Evolutionary conservation across 2,797 vertebrate species (phyloP).

Genomic region (Acanthopagrus latus): DNA sequence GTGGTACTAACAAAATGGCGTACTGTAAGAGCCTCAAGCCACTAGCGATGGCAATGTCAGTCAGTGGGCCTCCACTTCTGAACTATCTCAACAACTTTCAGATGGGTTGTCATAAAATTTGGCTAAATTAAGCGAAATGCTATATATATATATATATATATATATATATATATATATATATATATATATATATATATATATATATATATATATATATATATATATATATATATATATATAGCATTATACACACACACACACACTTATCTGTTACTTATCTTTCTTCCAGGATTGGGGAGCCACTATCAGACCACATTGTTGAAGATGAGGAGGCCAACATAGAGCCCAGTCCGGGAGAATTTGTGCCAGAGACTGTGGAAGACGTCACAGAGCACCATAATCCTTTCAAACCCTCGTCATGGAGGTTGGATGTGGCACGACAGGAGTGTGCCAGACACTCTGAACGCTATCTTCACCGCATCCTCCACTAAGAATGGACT

Average conservation of each 20-base stretch:
- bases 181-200: no score
- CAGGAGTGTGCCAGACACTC: slow-evolving; percentile 66
- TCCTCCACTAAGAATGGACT: slow-evolving; percentile 66
- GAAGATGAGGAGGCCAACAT: slow-evolving; percentile 29
- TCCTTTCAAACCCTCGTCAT: slow-evolving; percentile 56
- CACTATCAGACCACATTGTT: slow-evolving; percentile 15
- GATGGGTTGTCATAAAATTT: no score
- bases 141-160: no score
- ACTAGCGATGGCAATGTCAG: background rate
- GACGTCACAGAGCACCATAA: slow-evolving; percentile 38
- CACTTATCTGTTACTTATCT: background rate
- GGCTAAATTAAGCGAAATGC: no score
- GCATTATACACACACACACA: no score
- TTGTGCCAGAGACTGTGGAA: slow-evolving; percentile 25
- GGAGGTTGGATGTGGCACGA: slow-evolving; percentile 56
- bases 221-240: no score
- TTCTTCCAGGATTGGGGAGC: slow-evolving; percentile 60
- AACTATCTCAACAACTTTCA: background rate
- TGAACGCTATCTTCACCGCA: slow-evolving; percentile 82
- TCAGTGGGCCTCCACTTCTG: background rate
- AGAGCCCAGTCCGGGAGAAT: background rate
- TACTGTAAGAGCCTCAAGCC: background rate
- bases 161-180: no score
- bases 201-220: no score
- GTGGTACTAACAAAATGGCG: slow-evolving; percentile 26